Percentiles rank a stretch among this genome's conserved stretches.
Evolutionary conservation across 2,888 invertebrate genomes (phyloP).

Genomic region (Cheiracanthium punctorium): DNA sequence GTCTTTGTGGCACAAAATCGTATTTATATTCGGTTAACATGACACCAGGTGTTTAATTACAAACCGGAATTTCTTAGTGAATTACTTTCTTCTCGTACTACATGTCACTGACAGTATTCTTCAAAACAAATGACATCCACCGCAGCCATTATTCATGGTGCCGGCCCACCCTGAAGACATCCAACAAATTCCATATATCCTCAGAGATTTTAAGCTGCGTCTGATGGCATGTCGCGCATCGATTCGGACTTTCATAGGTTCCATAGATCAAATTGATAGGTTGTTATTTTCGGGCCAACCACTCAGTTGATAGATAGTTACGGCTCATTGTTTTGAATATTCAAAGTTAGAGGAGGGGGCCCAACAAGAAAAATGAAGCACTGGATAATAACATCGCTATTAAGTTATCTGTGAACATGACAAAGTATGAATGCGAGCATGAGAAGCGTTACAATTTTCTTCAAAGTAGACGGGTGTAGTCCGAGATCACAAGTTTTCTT

Average conservation of each 20-base stretch:
- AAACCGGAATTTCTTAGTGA: conserved; percentile 11
- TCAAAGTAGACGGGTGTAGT: conserved; percentile 4
- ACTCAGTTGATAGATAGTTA: not conserved
- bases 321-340: not conserved
- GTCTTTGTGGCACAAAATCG: not conserved
- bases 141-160: conserved; percentile 29
- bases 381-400: not conserved
- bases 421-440: not conserved
- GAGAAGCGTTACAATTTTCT: not conserved
- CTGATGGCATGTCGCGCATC: not conserved
- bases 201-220: not conserved
- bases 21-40: conserved; percentile 34
- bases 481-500: too few species aligned
- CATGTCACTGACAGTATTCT: conserved; percentile 28
- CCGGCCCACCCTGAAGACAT: not conserved
- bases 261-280: not conserved
- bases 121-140: conserved; percentile 31
- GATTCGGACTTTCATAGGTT: not conserved
- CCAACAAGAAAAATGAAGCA: not conserved
- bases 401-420: not conserved
- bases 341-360: not conserved
- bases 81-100: not conserved
- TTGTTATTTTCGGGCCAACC: not conserved
- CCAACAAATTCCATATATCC: not conserved
- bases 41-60: conserved; percentile 54